Conservation (phyloP, 2,888 invertebrate species). For the Matsumyia berberina region DNA sequence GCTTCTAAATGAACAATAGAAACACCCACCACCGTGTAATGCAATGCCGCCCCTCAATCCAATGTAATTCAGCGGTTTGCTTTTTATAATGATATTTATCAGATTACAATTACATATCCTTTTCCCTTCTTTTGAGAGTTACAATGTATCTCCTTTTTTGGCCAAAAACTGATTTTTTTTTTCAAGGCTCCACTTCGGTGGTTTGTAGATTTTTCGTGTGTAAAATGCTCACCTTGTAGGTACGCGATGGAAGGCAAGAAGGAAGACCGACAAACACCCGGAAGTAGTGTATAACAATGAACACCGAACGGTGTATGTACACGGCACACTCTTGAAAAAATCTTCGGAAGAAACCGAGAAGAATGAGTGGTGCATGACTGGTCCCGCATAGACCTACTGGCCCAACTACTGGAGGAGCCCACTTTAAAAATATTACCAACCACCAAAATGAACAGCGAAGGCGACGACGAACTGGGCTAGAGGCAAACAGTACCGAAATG, state of each 20-base stretch:
- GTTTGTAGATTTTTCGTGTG: slow-evolving; percentile 47
- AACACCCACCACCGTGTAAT: slow-evolving; percentile 54
- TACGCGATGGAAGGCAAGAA: not conserved
- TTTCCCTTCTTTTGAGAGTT: slow-evolving; percentile 41
- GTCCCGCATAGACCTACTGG: slow-evolving; percentile 23
- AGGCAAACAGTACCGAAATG: slow-evolving; percentile 82
- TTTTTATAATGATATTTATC: slow-evolving; percentile 70
- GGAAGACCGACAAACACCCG: slow-evolving; percentile 49
- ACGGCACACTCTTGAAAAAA: slow-evolving; percentile 50
- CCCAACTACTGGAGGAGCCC: slow-evolving; percentile 21
- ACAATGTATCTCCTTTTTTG: slow-evolving; percentile 14
- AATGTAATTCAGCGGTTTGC: slow-evolving; percentile 68
- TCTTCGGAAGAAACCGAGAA: slow-evolving; percentile 54
- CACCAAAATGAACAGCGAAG: slow-evolving; percentile 52
- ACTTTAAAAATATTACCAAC: slow-evolving; percentile 29
- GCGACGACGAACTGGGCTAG: slow-evolving; percentile 73
- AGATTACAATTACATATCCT: slow-evolving; percentile 65
- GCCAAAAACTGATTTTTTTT: slow-evolving; percentile 12
- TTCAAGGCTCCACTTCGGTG: not conserved
- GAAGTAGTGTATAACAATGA: slow-evolving; percentile 67
- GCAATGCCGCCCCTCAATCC: slow-evolving; percentile 49
- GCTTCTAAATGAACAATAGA: slow-evolving; percentile 48
- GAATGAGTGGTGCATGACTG: slow-evolving; percentile 59
- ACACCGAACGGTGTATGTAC: slow-evolving; percentile 18
- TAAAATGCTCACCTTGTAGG: slow-evolving; percentile 33